phyloP scores from a whole-genome alignment of 2,888 invertebrate genomes.

The Pherbina coryleti region DNA sequence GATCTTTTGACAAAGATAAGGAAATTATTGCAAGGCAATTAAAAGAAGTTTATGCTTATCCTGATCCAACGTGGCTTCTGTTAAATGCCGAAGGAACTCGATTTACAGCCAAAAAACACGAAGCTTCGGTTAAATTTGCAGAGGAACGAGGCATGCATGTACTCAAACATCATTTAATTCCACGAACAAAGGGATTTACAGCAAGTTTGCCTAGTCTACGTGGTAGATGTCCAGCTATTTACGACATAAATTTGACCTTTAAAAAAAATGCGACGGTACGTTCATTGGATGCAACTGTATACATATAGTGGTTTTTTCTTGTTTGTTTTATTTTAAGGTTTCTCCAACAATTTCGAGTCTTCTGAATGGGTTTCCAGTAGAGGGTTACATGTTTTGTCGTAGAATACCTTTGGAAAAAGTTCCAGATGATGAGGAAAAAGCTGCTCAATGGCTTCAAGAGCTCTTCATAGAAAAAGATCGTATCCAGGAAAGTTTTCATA shows the following conservation, averaged over 20 bases:
- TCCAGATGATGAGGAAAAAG: conserved; percentile 79
- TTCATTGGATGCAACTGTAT: conserved; percentile 5
- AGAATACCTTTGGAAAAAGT: conserved; percentile 85
- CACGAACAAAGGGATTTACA: conserved; percentile 95
- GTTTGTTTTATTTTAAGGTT: conserved; percentile 63
- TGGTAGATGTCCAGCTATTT: conserved; percentile 84
- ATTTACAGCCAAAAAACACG: conserved; percentile 88
- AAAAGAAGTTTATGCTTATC: conserved; percentile 86
- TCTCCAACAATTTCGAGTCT: conserved; percentile 85
- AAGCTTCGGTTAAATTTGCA: conserved; percentile 89
- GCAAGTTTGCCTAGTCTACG: conserved; percentile 86
- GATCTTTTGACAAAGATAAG: conserved; percentile 92
- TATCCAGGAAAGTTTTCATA: conserved; percentile 68
- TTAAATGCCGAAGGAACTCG: conserved; percentile 95
- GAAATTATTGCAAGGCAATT: conserved; percentile 85
- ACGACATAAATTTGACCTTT: conserved; percentile 85
- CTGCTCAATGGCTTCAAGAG: conserved; percentile 85
- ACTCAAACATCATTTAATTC: conserved; percentile 90
- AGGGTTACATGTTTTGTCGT: conserved; percentile 82
- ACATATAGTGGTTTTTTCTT: not conserved
- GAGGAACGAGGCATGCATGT: conserved; percentile 85
- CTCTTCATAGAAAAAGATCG: conserved; percentile 85
- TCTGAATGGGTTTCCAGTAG: conserved; percentile 79
- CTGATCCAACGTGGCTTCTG: conserved; percentile 90
- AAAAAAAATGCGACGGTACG: conserved; percentile 74